Conservation (phyloP, 2,113 vertebrate genomes). For the Copsychus sechellarum region DNA sequence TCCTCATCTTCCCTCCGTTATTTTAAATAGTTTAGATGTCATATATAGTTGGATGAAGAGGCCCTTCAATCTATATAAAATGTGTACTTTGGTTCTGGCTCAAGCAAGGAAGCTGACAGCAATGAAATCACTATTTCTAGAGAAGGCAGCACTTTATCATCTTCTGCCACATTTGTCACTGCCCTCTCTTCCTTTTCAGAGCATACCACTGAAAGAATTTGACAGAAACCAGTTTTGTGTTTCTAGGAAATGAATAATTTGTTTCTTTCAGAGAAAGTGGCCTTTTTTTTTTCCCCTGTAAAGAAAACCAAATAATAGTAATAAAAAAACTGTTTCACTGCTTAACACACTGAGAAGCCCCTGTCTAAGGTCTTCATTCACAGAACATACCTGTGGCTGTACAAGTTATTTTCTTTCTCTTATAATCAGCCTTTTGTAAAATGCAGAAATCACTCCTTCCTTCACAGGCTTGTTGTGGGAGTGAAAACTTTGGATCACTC, state of each 20-base stretch:
- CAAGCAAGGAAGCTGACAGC: neutral
- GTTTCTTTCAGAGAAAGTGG: neutral
- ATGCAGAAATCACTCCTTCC: neutral
- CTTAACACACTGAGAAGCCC: neutral
- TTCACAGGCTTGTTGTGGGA: neutral
- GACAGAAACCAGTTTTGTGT: neutral
- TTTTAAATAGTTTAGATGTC: neutral
- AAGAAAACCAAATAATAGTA: neutral
- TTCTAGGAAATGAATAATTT: constrained; percentile 10
- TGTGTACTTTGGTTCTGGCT: neutral
- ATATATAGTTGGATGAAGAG: neutral
- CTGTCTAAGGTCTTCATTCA: neutral
- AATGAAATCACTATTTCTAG: neutral
- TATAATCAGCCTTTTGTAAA: neutral
- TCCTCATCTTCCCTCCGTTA: neutral
- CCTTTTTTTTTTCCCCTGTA: rapidly evolving
- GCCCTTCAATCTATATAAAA: neutral
- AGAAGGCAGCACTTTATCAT: neutral
- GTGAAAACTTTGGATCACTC: neutral
- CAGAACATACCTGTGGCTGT: neutral
- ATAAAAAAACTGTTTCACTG: neutral
- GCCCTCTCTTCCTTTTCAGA: neutral
- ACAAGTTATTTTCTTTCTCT: neutral
- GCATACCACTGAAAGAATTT: neutral
- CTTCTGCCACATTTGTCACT: neutral